Percentiles rank a stretch among this genome's conserved stretches.
Conservation (phyloP, 2,888 invertebrate species). For the Geotrupes spiniger region DNA sequence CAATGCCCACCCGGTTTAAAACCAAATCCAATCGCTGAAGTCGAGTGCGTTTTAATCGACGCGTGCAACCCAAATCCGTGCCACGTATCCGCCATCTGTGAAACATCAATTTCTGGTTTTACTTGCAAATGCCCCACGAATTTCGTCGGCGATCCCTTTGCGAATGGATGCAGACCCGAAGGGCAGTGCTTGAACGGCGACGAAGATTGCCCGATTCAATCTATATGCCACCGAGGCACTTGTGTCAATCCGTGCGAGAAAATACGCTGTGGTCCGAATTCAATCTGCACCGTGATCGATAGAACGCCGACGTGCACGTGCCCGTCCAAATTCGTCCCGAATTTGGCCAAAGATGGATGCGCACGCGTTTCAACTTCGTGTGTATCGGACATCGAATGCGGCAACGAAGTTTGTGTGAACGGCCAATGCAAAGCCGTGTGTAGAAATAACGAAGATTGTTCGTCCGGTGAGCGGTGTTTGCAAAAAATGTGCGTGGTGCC, state of each 20-base stretch:
- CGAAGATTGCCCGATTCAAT: slow-evolving; percentile 71
- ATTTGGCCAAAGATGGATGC: slow-evolving; percentile 66
- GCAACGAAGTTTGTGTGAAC: slow-evolving; percentile 73
- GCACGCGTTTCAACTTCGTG: slow-evolving; percentile 68
- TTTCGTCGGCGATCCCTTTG: slow-evolving; percentile 73
- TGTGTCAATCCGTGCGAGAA: slow-evolving; percentile 81
- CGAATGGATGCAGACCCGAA: slow-evolving; percentile 73
- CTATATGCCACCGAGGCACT: slow-evolving; percentile 66
- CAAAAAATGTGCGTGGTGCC: slow-evolving; percentile 77
- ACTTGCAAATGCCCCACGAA: slow-evolving; percentile 77
- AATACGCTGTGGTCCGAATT: slow-evolving; percentile 73
- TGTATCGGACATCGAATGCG: slow-evolving; percentile 70
- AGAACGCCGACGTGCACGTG: slow-evolving; percentile 78
- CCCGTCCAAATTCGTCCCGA: slow-evolving; percentile 69
- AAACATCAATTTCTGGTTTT: slow-evolving; percentile 64
- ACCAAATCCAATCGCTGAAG: slow-evolving; percentile 80
- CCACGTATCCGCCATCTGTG: slow-evolving; percentile 76
- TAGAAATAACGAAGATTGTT: slow-evolving; percentile 73
- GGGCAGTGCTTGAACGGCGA: slow-evolving; percentile 72
- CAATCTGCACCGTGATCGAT: slow-evolving; percentile 75
- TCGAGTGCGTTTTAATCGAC: slow-evolving; percentile 71
- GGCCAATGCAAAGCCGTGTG: slow-evolving; percentile 84
- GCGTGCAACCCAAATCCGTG: slow-evolving; percentile 77
- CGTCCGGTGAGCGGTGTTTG: slow-evolving; percentile 72
- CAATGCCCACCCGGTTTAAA: slow-evolving; percentile 83